A percentile compares a stretch with the other conserved stretches of the same genome.
Conservation (phyloP, 2,888 invertebrate genomes). For the Clunio marinus region DNA sequence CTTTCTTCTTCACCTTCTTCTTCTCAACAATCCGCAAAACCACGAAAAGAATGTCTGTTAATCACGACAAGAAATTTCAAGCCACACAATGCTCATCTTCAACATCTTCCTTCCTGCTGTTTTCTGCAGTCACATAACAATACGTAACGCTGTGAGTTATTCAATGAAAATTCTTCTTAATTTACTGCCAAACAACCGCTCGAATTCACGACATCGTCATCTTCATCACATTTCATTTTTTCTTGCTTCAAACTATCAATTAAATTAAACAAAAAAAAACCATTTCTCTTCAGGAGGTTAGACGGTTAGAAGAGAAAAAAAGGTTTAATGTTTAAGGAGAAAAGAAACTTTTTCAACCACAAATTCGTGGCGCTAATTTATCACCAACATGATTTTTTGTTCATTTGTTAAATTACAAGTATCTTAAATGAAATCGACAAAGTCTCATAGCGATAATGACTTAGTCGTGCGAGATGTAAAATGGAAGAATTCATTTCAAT, state of each 20-base stretch:
- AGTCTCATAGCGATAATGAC: no score
- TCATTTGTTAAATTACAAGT: no score
- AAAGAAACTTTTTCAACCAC: neutral
- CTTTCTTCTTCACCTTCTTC: neutral
- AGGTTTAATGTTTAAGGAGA: neutral
- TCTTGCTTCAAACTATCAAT: neutral
- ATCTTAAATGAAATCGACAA: no score
- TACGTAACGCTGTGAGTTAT: constrained; percentile 16
- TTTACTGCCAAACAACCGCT: neutral
- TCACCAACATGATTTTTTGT: constrained; percentile 9
- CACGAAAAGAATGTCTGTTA: neutral
- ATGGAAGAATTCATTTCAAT: no score
- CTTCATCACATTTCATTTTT: neutral
- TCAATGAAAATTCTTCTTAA: constrained; percentile 10
- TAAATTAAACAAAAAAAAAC: constrained; percentile 7
- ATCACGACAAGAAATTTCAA: neutral
- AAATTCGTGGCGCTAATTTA: constrained; percentile 8
- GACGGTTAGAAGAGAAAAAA: neutral
- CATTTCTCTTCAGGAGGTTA: neutral
- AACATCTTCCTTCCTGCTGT: constrained; percentile 26
- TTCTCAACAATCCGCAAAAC: neutral
- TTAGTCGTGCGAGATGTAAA: no score
- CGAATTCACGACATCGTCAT: neutral
- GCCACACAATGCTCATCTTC: neutral
- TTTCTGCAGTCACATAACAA: constrained; percentile 16